Percentiles rank a stretch among this genome's conserved stretches.
phyloP scores from a whole-genome alignment of 2,888 invertebrate species.

The Pegoplata infirma region DNA sequence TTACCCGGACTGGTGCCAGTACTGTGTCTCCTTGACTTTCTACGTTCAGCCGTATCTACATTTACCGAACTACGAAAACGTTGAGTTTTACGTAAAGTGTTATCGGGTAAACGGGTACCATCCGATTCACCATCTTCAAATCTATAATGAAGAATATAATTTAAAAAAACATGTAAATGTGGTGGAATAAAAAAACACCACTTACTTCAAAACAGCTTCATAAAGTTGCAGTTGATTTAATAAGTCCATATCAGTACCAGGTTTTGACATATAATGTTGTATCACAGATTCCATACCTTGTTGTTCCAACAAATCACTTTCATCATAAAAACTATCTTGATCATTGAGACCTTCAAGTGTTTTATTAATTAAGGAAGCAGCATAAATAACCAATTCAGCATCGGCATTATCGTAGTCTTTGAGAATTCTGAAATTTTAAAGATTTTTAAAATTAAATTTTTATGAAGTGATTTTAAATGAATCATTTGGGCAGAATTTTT shows the following conservation, averaged over 20 bases:
- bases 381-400: slow-evolving; percentile 96
- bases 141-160: slow-evolving; percentile 53
- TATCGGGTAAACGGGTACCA: slow-evolving; percentile 82
- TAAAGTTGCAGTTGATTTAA: slow-evolving; percentile 96
- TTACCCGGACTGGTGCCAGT: slow-evolving; percentile 82
- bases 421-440: slow-evolving; percentile 84
- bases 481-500: too few relatives aligned
- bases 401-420: slow-evolving; percentile 98
- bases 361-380: slow-evolving; percentile 97
- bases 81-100: slow-evolving; percentile 85
- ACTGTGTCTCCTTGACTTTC: slow-evolving; percentile 89
- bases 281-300: slow-evolving; percentile 94
- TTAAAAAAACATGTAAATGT: neutral
- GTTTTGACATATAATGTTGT: slow-evolving; percentile 92
- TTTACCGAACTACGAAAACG: slow-evolving; percentile 83
- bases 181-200: slow-evolving; percentile 73
- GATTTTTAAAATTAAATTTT: too few relatives aligned
- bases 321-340: slow-evolving; percentile 98
- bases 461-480: too few relatives aligned
- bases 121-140: slow-evolving; percentile 80
- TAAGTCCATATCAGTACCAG: slow-evolving; percentile 94
- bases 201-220: slow-evolving; percentile 93
- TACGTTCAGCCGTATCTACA: slow-evolving; percentile 82
- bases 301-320: slow-evolving; percentile 96
- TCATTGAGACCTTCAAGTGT: slow-evolving; percentile 95